Evolutionary conservation across 2,888 invertebrate species (phyloP).

Genomic region (Apotomis betuletana): DNA sequence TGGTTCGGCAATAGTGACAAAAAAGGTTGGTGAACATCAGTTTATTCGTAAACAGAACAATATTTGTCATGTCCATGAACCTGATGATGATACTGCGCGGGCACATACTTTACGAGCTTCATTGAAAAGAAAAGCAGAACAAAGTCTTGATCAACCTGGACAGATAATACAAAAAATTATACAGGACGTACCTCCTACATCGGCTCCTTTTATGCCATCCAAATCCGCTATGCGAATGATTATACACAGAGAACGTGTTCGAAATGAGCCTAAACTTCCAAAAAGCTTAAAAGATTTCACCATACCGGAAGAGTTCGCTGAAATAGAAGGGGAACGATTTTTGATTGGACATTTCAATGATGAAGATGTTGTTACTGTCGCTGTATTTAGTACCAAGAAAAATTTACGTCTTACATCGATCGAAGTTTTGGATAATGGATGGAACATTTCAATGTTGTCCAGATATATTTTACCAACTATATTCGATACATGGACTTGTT

Average conservation of each 20-base stretch:
- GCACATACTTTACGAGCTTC: too few species aligned
- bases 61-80: too few species aligned
- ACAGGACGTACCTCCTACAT: conserved; percentile 10
- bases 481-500: conserved; percentile 26
- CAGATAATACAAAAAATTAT: not conserved
- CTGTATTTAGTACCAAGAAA: too few species aligned
- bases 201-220: conserved; percentile 16
- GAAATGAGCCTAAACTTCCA: conserved; percentile 14
- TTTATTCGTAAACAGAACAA: too few species aligned
- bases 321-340: conserved; percentile 27
- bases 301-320: conserved; percentile 26
- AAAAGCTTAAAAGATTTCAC: conserved; percentile 24
- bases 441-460: conserved; percentile 23
- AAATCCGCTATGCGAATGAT: conserved; percentile 25
- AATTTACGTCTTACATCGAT: conserved; percentile 19
- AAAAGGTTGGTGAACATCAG: too few species aligned
- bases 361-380: conserved; percentile 8
- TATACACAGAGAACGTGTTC: conserved; percentile 19
- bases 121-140: too few species aligned
- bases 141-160: too few species aligned
- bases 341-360: conserved; percentile 29
- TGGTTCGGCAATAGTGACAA: too few species aligned
- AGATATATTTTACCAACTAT: too few species aligned
- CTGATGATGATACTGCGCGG: too few species aligned
- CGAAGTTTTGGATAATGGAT: conserved; percentile 34